Base-by-base conservation (phyloP, 2,888 invertebrate species). In the Drosophila nr. fundita region DNA sequence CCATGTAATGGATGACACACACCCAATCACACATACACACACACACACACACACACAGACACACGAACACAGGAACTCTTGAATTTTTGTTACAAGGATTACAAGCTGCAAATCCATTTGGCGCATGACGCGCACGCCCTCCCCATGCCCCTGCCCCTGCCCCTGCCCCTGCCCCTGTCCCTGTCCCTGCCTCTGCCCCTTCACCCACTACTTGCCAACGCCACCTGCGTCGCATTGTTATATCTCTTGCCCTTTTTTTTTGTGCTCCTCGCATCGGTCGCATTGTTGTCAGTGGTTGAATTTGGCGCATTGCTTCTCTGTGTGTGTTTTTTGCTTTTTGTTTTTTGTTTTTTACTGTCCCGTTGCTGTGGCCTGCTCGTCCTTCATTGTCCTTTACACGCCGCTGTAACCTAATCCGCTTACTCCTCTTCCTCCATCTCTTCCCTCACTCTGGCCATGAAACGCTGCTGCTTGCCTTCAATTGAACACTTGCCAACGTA, bases 91-190 rank as follows among this genome's bases (percentile, higher is more conserved):
- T 68, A 68, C 86, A 69, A 57, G 80, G 82, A 89, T 85, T 85
- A 85, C 85, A 82, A 84, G 85, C 84, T 71, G 80, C 60, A 76
- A 88, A 84, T 84, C 82, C 89, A 85, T 90, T 85, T 85, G 90
- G 61, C 85, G 84, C 85, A 87, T 82, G 89, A 85, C 72, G 82
- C 82, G 38, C 68, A 32, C 38, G 10, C 29, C 61, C 32, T 7
- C 21, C 52, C 36, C 55, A 29, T n/a, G n/a, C 55, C 36, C 27
- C 53, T 2, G 11, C 6, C 29, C 18, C 48, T 6, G 4, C 32
- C 50, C n/a, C 34, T 18, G 45, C 49, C 40, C 36, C 50, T 1
- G 15, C 6, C 21, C 21, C 45, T 6, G 13, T 36, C 49, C 18
- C 5, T 13, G 13, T 24, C 32, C 5, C 40, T 4, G 18, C 36